These are phyloP conservation scores for Fragariocoptes setiger DNA, from an alignment of 1,140 invertebrate species.

Conservation along the genomic window DNA sequence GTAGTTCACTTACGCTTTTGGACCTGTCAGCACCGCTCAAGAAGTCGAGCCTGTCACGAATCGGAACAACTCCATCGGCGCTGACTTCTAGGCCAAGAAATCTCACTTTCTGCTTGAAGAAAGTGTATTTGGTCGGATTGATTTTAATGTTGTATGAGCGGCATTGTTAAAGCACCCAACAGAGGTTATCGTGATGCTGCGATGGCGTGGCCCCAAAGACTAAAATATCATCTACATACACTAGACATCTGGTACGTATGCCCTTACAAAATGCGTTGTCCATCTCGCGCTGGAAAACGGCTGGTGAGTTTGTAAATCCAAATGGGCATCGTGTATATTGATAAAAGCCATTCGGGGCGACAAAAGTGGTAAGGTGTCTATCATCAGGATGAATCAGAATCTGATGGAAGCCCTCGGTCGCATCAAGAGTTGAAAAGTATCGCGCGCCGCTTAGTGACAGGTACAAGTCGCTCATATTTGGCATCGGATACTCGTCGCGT, in stretches of 20 bases:
- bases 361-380: slow-evolving; percentile 17
- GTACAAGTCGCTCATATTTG: too few relatives aligned
- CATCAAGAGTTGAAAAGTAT: slow-evolving; percentile 19
- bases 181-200: too few relatives aligned
- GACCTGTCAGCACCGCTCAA: too few relatives aligned
- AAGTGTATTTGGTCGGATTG: too few relatives aligned
- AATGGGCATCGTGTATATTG: slow-evolving; percentile 12
- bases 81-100: too few relatives aligned
- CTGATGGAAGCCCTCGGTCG: slow-evolving; percentile 20
- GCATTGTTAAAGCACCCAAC: too few relatives aligned
- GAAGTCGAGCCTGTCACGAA: too few relatives aligned
- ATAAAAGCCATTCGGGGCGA: slow-evolving; percentile 15
- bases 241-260: slow-evolving; percentile 6
- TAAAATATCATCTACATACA: slow-evolving; percentile 12
- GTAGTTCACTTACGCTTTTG: too few relatives aligned
- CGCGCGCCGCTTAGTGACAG: slow-evolving; percentile 13
- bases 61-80: too few relatives aligned
- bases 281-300: background rate
- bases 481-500: too few relatives aligned
- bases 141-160: too few relatives aligned
- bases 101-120: too few relatives aligned
- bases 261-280: slow-evolving; percentile 4
- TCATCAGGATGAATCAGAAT: slow-evolving; percentile 14
- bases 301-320: background rate
- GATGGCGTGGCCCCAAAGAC: slow-evolving; percentile 9